Evolutionary conservation across 1,140 invertebrate genomes (phyloP).

Genomic region (Dryas iulia): DNA sequence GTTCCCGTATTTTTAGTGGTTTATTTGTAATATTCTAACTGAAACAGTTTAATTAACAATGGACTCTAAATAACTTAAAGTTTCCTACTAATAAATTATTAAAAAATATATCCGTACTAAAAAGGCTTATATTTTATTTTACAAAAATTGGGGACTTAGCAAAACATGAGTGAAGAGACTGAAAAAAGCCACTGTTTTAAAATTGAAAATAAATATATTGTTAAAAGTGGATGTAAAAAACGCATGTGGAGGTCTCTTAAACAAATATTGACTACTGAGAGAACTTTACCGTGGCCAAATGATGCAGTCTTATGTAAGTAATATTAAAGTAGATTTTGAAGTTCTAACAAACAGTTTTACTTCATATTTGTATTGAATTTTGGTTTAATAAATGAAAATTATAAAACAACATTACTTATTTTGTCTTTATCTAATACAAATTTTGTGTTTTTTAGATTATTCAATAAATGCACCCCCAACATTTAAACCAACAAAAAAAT

Average conservation of each 20-base stretch:
- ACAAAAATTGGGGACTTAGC: background rate
- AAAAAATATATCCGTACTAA: too few relatives aligned
- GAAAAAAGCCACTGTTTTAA: conserved; percentile 67
- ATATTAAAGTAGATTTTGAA: background rate
- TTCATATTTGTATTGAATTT: background rate
- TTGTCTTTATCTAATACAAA: too few relatives aligned
- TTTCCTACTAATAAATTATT: too few relatives aligned
- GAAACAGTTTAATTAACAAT: too few relatives aligned
- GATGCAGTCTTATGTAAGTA: conserved; percentile 85
- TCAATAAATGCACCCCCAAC: conserved; percentile 94
- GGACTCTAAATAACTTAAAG: background rate
- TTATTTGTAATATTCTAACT: too few relatives aligned
- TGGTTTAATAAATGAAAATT: too few relatives aligned
- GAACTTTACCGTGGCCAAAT: conserved; percentile 85
- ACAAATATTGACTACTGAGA: conserved; percentile 88
- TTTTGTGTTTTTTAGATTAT: conserved; percentile 87
- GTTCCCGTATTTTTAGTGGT: too few relatives aligned
- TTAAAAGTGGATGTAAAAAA: conserved; percentile 83
- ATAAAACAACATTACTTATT: too few relatives aligned
- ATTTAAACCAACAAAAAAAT: conserved; percentile 94
- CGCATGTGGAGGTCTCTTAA: conserved; percentile 89
- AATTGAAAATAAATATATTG: conserved; percentile 68
- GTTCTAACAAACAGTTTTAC: too few relatives aligned
- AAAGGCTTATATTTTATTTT: background rate
- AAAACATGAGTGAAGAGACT: conserved; percentile 30